Evolutionary conservation across 2,888 invertebrate genomes (phyloP), one percentile per base, ranked within the genome.

Genomic region (Drosophila ustulata): DNA sequence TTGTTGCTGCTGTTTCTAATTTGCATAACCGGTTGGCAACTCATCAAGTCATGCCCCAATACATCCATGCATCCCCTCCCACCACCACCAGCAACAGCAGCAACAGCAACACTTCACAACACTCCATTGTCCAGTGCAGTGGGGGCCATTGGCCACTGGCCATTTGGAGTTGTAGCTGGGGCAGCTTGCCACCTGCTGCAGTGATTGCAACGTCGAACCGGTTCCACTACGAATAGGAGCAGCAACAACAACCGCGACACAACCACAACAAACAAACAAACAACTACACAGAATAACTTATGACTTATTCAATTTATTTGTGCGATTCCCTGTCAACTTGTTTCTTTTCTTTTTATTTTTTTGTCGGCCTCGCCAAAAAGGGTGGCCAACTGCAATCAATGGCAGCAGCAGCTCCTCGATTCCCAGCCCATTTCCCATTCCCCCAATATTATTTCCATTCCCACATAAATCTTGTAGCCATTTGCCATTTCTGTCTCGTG

Each of bases 21-120:
- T 83, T 79, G 56, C 88, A 88, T 83, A 83, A 88, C 88, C 86
- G 80, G 83, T 77, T 75, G 58, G 67, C 72, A 75, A 72, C 61
- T 69, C 80, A 78, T 72, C 78, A 68, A 68, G 45, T 39, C 53
- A 56, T 26, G 34, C 46, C 28, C 41, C 23, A 56, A 45, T 18
- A 51, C 59, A 46, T 46, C 11, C 46, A 37, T n/a, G 37, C 18
- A 18, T 18, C 18, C 18, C 18, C 18, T 4, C 18, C 4, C 23
- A 5, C 53, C 64, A 57, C 53, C 55, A 51, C 13, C 46, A n/a
- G 8, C 26, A 9, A 11, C 34, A 25, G 4, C 52, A 32, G 23
- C 30, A n/a, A n/a, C n/a, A n/a, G n/a, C n/a, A 18, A 49, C 28
- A 18, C 41, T 13, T 9, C 26, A 34, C 34, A 34, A 9, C 39